Evolutionary conservation across 92 coral and sea anemone genomes (phyloP).

Genomic region (Anthopleura xanthogrammica): DNA sequence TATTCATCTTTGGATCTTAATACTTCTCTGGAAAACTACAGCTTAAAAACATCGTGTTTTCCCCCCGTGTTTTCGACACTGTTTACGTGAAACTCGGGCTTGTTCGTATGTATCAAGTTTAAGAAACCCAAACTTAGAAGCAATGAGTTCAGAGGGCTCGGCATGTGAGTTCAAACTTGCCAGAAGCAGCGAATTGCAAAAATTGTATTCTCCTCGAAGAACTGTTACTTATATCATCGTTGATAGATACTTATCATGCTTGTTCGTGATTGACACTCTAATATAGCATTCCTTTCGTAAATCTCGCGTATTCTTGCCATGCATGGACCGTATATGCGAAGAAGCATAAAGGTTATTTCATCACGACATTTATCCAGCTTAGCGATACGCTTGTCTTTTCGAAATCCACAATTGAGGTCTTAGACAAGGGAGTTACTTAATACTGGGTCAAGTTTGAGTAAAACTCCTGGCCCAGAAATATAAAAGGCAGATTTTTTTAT

Average conservation of each 20-base stretch:
- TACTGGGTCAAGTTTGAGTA: too few relatives aligned
- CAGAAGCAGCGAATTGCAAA: neutral
- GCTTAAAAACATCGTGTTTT: neutral
- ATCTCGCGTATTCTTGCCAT: neutral
- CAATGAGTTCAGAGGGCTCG: neutral
- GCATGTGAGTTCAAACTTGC: neutral
- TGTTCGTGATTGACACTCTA: constrained; percentile 11
- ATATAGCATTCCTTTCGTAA: constrained; percentile 18
- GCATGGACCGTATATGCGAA: neutral
- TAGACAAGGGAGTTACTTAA: neutral
- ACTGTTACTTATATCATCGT: neutral
- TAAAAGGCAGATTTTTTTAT: neutral
- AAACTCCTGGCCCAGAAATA: neutral
- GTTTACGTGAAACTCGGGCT: neutral
- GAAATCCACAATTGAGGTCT: neutral
- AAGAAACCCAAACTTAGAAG: neutral
- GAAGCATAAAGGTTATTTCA: neutral
- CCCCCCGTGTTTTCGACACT: neutral
- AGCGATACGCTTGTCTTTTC: neutral
- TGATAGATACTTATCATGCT: constrained; percentile 21
- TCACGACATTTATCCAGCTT: neutral
- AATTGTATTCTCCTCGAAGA: neutral
- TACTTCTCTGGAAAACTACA: neutral
- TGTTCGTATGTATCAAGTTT: neutral
- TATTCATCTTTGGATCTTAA: constrained; percentile 3